Base-by-base conservation (phyloP, 2,888 invertebrate genomes). In the Baronia brevicornis region DNA sequence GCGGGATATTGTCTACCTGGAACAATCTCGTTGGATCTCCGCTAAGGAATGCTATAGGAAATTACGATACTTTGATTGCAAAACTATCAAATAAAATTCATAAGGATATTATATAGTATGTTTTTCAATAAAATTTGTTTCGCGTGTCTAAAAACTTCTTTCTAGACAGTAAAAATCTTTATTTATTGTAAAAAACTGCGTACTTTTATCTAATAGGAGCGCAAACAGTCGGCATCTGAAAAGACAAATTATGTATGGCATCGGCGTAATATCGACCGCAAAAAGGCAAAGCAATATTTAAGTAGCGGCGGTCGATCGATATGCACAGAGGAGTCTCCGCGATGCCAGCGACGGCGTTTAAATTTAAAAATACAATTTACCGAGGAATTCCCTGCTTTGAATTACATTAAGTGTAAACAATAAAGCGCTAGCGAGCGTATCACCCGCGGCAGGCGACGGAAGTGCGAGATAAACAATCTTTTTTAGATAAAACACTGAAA, bases 401-500 rank as follows among this genome's bases (percentile, higher is more conserved):
- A 82, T 84, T 77, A 78, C 75, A 82, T 82, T 82, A 80, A 78
- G 78, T 77, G 82, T 80, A 79, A 80, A 82, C 79, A 80, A 80
- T 79, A 75, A 77, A 78, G 69, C 67, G 71, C 60, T 70, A 75
- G 78, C 60, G 71, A 69, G 77, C 79, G 79, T 80, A 80, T 82
- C 79, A 72, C 64, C 60, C 49, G 68, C 65, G 69, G 62, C 73
- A 70, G 69, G 73, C 80, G 80, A 80, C 82, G 84, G 82, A 84
- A 80, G 77, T 68, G 50, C 58, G 61, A 78, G 79, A 80, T 80
- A 82, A 84, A 82, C 82, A 80, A 78, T 79, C 75, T 79, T 78
- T 78, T 79, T 78, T 75, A 78, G 80, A 82, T 82, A 82, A 80
- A 78, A 71, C 63, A 58, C 62, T 77, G 72, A 68, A 77, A n/a